Evolutionary conservation across 1,140 invertebrate species (phyloP), one percentile per base, ranked within the genome.

Genomic region (Cryptotermes secundus): DNA sequence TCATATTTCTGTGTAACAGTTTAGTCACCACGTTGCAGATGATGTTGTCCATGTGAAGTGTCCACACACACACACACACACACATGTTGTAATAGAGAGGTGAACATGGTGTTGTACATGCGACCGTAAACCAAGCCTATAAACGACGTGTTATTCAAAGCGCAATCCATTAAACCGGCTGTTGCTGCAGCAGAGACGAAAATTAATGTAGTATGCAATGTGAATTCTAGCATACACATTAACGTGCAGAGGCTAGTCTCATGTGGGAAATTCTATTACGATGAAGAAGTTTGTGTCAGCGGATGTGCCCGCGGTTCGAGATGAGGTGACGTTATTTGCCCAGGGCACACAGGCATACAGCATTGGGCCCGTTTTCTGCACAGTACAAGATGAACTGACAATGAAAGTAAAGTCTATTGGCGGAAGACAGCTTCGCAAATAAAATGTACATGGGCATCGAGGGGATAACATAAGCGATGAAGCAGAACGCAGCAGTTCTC

Each of bases 151-250:
- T n/a, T 72, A 72, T 72, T 72, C 59, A 72, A n/a, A 72, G 59
- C 3, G 59, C 59, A 72, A 31, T 72, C 59, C 26, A 3, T n/a
- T 72, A 72, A 72, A 72, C 59, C 26, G 59, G 59, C 59, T 3
- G n/a, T n/a, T n/a, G 26, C 59, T 72, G 26, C 26, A 6, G 26
- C n/a, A 72, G 26, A 72, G 59, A 72, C 26, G 59, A 72, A 31
- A 72, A 72, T 72, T 72, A 72, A 72, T 31, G 59, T 72, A n/a
- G 26, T 72, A 72, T 72, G 59, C 59, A 72, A n/a, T 72, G 59
- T 14, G 31, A 72, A 72, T 72, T 26, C 59, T 31, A 4, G 59
- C n/a, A 72, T 72, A 72, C 12, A 72, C 59, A 72, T 49, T 49
- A 26, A 31, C 59, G 26, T 72, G 14, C 59, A n/a, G 59, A 26